phyloP scores from a whole-genome alignment of 1,140 invertebrate genomes.

The Zaprionus africanus region DNA sequence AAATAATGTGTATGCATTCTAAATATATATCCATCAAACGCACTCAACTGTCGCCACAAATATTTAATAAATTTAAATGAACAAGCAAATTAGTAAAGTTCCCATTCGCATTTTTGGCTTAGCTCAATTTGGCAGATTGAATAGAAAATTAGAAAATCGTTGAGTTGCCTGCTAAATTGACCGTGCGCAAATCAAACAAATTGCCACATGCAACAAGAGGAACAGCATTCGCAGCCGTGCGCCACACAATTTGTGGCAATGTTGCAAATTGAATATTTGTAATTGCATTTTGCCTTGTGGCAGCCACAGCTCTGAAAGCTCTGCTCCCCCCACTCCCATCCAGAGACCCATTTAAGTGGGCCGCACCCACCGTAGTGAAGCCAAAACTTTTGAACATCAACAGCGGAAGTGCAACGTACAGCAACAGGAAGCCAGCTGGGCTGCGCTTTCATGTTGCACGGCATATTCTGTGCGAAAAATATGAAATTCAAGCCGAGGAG shows the following conservation, averaged over 20 bases:
- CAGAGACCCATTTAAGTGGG: neutral
- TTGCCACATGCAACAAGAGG: slow-evolving; percentile 34
- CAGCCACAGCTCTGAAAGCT: neutral
- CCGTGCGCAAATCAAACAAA: slow-evolving; percentile 19
- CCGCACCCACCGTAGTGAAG: neutral
- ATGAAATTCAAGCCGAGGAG: slow-evolving; percentile 21
- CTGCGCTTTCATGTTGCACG: slow-evolving; percentile 15
- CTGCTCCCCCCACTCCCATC: neutral
- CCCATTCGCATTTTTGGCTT: neutral
- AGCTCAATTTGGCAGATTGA: slow-evolving; percentile 1
- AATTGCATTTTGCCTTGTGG: slow-evolving; percentile 43
- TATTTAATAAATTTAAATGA: neutral
- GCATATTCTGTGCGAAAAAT: slow-evolving; percentile 41
- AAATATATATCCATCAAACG: too few species aligned
- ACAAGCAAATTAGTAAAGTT: neutral
- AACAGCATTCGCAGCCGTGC: neutral
- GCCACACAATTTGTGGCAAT: slow-evolving; percentile 18
- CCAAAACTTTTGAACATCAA: slow-evolving; percentile 1
- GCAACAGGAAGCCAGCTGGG: slow-evolving; percentile 50
- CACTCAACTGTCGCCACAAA: neutral
- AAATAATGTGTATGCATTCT: neutral
- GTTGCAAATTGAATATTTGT: slow-evolving; percentile 47
- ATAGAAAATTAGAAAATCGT: neutral
- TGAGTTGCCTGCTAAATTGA: slow-evolving; percentile 13
- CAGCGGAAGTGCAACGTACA: slow-evolving; percentile 43